phyloP scores from a whole-genome alignment of 2,797 vertebrate genomes.

The Smutsia temminckii region DNA sequence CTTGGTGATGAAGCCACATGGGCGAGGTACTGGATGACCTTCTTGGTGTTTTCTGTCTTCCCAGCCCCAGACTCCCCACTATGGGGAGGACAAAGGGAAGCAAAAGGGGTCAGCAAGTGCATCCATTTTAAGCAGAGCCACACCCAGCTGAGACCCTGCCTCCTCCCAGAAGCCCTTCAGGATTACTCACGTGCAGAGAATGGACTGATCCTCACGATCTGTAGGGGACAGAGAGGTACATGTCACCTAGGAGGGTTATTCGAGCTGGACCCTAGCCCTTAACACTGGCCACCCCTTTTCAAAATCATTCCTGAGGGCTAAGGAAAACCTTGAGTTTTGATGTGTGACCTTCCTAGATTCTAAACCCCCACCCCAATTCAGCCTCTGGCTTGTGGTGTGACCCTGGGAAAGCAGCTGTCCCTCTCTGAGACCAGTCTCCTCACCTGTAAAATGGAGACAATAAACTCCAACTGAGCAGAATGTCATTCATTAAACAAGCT shows the following conservation, averaged over 20 bases:
- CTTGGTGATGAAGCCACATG: constrained; percentile 95
- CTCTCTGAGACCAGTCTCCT: not conserved
- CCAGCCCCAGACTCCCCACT: constrained; percentile 96
- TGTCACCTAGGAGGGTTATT: not conserved
- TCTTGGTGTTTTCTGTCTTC: constrained; percentile 97
- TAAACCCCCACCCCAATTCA: not conserved
- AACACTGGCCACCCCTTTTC: not conserved
- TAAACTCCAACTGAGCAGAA: not conserved
- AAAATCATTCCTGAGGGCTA: not conserved
- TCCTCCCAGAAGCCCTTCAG: not conserved
- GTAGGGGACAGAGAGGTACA: constrained; percentile 53
- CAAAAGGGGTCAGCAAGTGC: not conserved
- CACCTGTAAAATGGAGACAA: not conserved
- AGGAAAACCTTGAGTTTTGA: not conserved
- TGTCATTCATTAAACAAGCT: not conserved
- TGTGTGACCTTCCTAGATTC: not conserved
- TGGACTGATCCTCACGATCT: constrained; percentile 95
- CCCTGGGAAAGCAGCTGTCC: not conserved
- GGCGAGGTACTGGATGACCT: constrained; percentile 96
- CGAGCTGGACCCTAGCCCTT: not conserved
- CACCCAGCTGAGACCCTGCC: not conserved
- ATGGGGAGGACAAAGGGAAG: not conserved
- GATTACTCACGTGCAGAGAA: constrained; percentile 96
- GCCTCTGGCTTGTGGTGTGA: not conserved
- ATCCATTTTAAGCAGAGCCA: not conserved